These are phyloP conservation scores for Hemithea aestivaria DNA, from an alignment of 2,888 invertebrate species.

Conservation along the genomic window DNA sequence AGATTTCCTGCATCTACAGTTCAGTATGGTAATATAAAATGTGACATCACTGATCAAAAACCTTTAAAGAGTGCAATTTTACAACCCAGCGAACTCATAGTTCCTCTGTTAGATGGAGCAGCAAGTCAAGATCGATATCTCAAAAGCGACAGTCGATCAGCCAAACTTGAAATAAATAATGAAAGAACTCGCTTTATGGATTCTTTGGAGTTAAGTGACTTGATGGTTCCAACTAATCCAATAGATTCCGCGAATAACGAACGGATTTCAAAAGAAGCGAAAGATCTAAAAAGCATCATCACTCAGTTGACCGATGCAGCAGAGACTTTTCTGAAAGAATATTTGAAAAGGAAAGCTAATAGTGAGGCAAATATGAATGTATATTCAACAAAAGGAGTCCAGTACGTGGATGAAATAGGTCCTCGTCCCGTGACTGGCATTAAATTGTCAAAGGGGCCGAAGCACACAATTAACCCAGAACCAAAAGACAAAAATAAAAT, in stretches of 20 bases:
- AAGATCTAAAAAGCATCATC: slow-evolving; percentile 47
- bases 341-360: slow-evolving; percentile 28
- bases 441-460: slow-evolving; percentile 44
- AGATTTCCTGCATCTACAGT: no score
- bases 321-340: slow-evolving; percentile 44
- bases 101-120: slow-evolving; percentile 53
- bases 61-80: slow-evolving; percentile 2
- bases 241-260: slow-evolving; percentile 30
- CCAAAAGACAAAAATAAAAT: no score
- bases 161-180: slow-evolving; percentile 23
- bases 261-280: slow-evolving; percentile 49
- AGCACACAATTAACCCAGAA: no score
- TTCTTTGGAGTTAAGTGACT: no score
- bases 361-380: slow-evolving; percentile 18
- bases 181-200: no score
- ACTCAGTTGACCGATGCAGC: slow-evolving; percentile 46
- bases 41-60: slow-evolving; percentile 1
- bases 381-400: slow-evolving; percentile 40
- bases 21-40: no score
- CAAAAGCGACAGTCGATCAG: slow-evolving; percentile 29
- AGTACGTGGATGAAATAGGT: slow-evolving; percentile 36
- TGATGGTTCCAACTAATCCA: no score
- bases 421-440: slow-evolving; percentile 36
- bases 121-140: slow-evolving; percentile 48
- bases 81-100: slow-evolving; percentile 35